Conservation (phyloP, 2,888 invertebrate genomes). For the Oscheius onirici region DNA sequence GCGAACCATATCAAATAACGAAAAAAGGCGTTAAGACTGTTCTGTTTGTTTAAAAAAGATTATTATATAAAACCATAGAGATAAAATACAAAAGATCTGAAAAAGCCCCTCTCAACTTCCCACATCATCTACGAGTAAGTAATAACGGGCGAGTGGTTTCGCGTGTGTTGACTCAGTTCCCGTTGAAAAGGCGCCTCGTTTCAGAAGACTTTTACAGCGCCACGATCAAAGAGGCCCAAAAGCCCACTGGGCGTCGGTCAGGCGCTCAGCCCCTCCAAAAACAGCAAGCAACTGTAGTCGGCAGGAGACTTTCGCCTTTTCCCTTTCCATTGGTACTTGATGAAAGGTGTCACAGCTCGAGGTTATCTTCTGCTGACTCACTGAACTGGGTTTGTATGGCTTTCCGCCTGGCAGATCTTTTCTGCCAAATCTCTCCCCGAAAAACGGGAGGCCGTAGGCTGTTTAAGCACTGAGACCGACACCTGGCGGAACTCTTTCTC, state of each 20-base stretch:
- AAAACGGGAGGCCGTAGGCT: constrained; percentile 13
- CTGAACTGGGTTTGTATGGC: constrained; percentile 2
- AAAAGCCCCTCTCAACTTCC: too few species aligned
- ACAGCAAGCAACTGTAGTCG: background rate
- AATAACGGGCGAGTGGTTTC: constrained; percentile 2
- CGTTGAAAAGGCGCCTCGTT: constrained; percentile 28
- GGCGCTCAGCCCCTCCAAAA: constrained; percentile 25
- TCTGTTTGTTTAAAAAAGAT: too few species aligned
- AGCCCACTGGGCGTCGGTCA: constrained; percentile 19
- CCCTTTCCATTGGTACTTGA: too few species aligned
- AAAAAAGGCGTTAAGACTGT: too few species aligned
- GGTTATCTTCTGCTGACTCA: background rate
- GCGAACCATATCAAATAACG: too few species aligned
- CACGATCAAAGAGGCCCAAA: constrained; percentile 19
- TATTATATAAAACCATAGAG: too few species aligned
- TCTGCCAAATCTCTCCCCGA: constrained; percentile 13
- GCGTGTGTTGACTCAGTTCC: constrained; percentile 21
- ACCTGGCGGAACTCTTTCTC: background rate
- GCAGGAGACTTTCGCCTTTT: too few species aligned
- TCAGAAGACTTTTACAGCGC: constrained; percentile 32
- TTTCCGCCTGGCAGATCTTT: constrained; percentile 24
- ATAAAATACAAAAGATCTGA: too few species aligned
- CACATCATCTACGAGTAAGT: too few species aligned
- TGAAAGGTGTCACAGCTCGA: too few species aligned
- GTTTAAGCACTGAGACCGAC: background rate